Conservation (phyloP, 2,113 vertebrate genomes). For the Cyrtonyx montezumae region DNA sequence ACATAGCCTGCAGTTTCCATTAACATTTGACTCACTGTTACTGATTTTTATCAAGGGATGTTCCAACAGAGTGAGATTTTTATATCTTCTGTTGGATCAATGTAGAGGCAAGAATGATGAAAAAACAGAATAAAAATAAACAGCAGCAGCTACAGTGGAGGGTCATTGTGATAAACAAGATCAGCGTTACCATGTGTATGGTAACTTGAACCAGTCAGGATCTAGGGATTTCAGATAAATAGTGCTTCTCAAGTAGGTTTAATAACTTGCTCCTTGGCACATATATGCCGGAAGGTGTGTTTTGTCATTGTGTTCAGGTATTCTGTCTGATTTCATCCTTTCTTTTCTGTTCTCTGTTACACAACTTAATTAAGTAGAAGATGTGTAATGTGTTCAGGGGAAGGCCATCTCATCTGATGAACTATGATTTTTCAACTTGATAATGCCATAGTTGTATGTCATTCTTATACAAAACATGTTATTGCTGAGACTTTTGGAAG, state of each 20-base stretch:
- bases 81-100: constrained; percentile 46
- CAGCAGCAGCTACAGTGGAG: background rate
- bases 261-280: background rate
- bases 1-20: constrained; percentile 61
- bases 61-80: constrained; percentile 54
- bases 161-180: background rate
- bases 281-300: background rate
- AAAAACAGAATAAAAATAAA: constrained; percentile 38
- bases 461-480: background rate
- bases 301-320: background rate
- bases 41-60: constrained; percentile 45
- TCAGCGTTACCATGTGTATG: background rate
- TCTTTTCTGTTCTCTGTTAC: constrained; percentile 1
- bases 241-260: background rate
- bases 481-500: constrained; percentile 19
- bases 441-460: background rate
- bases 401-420: background rate
- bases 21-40: constrained; percentile 71
- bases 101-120: constrained; percentile 25
- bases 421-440: background rate
- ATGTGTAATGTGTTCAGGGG: background rate
- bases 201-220: constrained; percentile 4
- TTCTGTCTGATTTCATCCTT: background rate
- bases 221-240: constrained; percentile 1
- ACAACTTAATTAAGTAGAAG: background rate